Evolutionary conservation across 2,797 vertebrate species (phyloP).

Genomic region (Falco naumanni): DNA sequence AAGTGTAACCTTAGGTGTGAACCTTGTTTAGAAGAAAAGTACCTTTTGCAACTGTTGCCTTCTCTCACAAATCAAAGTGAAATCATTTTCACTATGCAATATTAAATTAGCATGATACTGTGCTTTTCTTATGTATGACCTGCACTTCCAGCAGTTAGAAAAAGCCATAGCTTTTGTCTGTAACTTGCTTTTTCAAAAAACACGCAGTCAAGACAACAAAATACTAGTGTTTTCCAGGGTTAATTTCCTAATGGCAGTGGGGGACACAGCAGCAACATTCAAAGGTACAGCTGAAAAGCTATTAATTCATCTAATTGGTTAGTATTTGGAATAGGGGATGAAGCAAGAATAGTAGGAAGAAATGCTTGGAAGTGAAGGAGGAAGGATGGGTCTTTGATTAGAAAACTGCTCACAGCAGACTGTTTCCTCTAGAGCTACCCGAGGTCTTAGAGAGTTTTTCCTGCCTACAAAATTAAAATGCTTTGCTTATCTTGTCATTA

Average conservation of each 20-base stretch:
- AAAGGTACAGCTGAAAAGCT: background rate
- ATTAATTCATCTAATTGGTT: background rate
- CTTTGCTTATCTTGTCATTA: constrained; percentile 12
- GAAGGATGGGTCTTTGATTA: background rate
- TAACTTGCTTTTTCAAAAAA: background rate
- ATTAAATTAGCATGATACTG: background rate
- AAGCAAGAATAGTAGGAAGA: background rate
- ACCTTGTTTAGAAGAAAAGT: background rate
- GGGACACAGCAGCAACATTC: background rate
- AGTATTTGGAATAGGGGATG: background rate
- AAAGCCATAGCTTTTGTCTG: background rate
- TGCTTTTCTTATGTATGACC: background rate
- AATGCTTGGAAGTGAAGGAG: background rate
- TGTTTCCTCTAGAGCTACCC: background rate
- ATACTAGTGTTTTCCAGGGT: background rate
- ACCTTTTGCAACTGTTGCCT: background rate
- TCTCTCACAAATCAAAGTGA: background rate
- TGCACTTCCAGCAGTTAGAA: background rate
- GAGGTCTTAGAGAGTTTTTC: background rate
- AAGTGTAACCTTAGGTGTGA: background rate
- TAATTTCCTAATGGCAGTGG: background rate
- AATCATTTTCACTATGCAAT: background rate
- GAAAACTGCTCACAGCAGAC: background rate
- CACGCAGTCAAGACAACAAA: background rate
- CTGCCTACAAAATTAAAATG: constrained; percentile 20